Percentiles rank a stretch among this genome's conserved stretches.
These are phyloP conservation scores for Euzetes globulus DNA, from an alignment of 2,888 invertebrate genomes.

Conservation along the genomic window DNA sequence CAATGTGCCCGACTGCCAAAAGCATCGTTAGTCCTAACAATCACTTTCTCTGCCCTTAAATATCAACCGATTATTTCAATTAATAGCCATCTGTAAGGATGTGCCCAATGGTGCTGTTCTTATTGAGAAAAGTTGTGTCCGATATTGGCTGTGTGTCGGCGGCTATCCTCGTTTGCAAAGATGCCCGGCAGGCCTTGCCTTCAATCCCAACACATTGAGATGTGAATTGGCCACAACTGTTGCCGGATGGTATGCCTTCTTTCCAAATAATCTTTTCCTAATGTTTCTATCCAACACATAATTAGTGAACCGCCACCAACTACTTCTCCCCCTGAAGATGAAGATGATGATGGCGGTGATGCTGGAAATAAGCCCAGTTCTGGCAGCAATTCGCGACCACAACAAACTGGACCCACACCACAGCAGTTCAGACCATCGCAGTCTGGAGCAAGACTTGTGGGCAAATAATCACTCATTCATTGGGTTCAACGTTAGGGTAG, in stretches of 20 bases:
- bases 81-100: slow-evolving; percentile 75
- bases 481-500: neutral
- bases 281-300: neutral
- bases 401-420: slow-evolving; percentile 26
- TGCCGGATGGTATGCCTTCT: slow-evolving; percentile 41
- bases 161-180: slow-evolving; percentile 73
- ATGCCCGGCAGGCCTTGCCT: slow-evolving; percentile 42
- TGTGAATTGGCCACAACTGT: slow-evolving; percentile 42
- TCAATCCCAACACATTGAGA: slow-evolving; percentile 39
- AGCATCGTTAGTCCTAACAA: slow-evolving; percentile 71
- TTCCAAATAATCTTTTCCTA: too few species aligned
- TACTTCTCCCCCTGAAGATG: slow-evolving; percentile 38
- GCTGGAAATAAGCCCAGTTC: slow-evolving; percentile 15
- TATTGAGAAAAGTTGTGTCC: slow-evolving; percentile 81
- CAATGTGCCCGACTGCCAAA: slow-evolving; percentile 84
- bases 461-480: slow-evolving; percentile 24
- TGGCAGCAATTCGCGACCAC: slow-evolving; percentile 16
- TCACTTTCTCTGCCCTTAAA: neutral
- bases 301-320: slow-evolving; percentile 40
- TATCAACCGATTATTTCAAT: neutral
- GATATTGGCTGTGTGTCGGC: slow-evolving; percentile 90
- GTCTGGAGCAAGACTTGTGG: slow-evolving; percentile 36
- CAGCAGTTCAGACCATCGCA: slow-evolving; percentile 37
- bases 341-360: slow-evolving; percentile 32
- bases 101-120: slow-evolving; percentile 85